Evolutionary conservation across 2,113 vertebrate genomes (phyloP).

Genomic region (Gobiocypris rarus): DNA sequence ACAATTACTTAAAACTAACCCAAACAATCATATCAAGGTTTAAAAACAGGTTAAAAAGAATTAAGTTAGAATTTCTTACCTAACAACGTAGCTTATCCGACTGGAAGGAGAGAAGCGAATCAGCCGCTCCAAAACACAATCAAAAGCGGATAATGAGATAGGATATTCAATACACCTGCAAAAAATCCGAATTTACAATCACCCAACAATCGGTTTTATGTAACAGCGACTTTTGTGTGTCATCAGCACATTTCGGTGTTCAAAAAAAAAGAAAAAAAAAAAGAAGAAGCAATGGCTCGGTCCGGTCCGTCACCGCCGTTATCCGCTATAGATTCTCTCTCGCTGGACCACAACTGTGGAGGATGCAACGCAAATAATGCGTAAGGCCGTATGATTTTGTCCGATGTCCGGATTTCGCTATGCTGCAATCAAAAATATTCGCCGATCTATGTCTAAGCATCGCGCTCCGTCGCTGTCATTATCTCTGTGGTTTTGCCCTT

Average conservation of each 20-base stretch:
- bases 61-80: conserved; percentile 44
- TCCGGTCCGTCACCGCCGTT: conserved; percentile 34
- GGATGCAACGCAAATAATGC: conserved; percentile 30
- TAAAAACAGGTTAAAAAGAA: not conserved
- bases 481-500: conserved; percentile 79
- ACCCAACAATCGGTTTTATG: conserved; percentile 31
- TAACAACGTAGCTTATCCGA: conserved; percentile 30
- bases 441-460: conserved; percentile 65
- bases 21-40: not conserved
- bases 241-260: conserved; percentile 39
- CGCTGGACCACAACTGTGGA: conserved; percentile 24
- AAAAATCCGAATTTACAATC: conserved; percentile 34
- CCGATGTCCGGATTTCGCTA: conserved; percentile 40
- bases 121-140: conserved; percentile 13
- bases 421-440: conserved; percentile 42
- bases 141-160: conserved; percentile 29
- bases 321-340: conserved; percentile 35
- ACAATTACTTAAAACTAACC: not conserved
- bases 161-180: conserved; percentile 1
- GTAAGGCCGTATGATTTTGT: not conserved
- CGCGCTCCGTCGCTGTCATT: conserved; percentile 78
- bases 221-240: conserved; percentile 24
- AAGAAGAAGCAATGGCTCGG: not conserved
- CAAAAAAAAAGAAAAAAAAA: conserved; percentile 6
- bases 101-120: conserved; percentile 7